Conservation (phyloP, 1,140 invertebrate genomes). For the Drosophila pachea region DNA sequence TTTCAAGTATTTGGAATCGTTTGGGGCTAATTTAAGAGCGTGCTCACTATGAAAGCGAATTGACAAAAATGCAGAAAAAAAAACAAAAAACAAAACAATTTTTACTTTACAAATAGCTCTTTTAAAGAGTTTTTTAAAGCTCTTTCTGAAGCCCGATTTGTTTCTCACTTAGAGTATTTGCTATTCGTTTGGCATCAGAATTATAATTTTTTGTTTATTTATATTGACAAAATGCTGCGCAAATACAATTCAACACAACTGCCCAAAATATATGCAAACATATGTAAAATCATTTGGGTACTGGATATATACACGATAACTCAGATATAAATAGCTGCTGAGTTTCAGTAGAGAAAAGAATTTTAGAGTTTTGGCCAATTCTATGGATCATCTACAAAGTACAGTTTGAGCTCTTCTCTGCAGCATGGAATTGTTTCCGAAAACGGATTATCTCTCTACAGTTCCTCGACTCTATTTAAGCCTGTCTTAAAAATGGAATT, state of each 20-base stretch:
- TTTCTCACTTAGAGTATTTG: conserved; percentile 25
- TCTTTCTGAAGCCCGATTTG: neutral
- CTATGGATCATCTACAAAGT: neutral
- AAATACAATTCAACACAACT: conserved; percentile 43
- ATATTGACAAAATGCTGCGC: conserved; percentile 51
- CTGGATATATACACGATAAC: neutral
- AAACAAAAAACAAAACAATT: neutral
- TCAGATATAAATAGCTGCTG: no score
- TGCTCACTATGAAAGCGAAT: neutral
- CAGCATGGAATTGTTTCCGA: no score
- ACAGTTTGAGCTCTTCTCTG: conserved; percentile 1
- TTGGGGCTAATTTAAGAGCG: neutral
- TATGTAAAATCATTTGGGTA: conserved; percentile 8
- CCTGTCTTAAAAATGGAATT: no score
- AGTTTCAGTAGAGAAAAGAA: no score
- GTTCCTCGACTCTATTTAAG: no score
- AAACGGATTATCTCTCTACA: neutral
- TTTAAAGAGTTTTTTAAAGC: neutral
- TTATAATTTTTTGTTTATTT: conserved; percentile 22
- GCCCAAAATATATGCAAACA: conserved; percentile 15
- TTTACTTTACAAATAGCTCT: neutral
- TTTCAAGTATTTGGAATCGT: conserved; percentile 6
- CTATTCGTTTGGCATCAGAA: conserved; percentile 7
- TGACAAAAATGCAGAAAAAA: neutral
- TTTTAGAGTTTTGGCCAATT: no score